Evolutionary conservation across 1,140 invertebrate genomes (phyloP).

Genomic region (Centruroides vittatus): DNA sequence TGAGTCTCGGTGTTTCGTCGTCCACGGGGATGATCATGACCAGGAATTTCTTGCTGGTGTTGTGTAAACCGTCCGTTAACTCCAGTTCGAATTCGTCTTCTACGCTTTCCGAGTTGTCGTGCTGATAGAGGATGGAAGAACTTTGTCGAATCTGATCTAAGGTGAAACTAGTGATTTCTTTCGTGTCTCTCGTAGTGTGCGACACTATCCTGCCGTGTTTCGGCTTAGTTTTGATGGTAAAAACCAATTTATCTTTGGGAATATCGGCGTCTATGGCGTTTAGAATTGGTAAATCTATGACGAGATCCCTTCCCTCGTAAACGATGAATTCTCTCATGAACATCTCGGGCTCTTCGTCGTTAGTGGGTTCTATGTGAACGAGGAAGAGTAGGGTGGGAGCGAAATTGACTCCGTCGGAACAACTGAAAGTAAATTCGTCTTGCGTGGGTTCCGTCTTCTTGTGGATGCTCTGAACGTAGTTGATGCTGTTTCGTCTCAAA

Average conservation of each 20-base stretch:
- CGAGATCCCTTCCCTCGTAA: slow-evolving; percentile 30
- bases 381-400: slow-evolving; percentile 21
- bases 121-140: slow-evolving; percentile 31
- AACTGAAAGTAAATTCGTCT: slow-evolving; percentile 27
- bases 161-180: slow-evolving; percentile 25
- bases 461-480: slow-evolving; percentile 33
- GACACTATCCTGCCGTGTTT: slow-evolving; percentile 28
- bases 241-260: slow-evolving; percentile 26
- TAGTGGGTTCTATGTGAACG: slow-evolving; percentile 28
- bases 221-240: slow-evolving; percentile 26
- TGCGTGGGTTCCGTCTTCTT: slow-evolving; percentile 27
- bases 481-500: slow-evolving; percentile 24
- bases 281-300: slow-evolving; percentile 30
- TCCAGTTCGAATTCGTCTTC: slow-evolving; percentile 28
- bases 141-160: slow-evolving; percentile 25
- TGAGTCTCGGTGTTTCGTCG: slow-evolving; percentile 31
- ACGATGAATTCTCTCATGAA: slow-evolving; percentile 29
- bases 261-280: slow-evolving; percentile 31
- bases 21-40: slow-evolving; percentile 31
- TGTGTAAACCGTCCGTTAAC: slow-evolving; percentile 28
- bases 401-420: slow-evolving; percentile 30
- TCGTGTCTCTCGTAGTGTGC: slow-evolving; percentile 19
- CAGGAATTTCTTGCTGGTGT: slow-evolving; percentile 24
- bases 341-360: slow-evolving; percentile 33
- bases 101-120: slow-evolving; percentile 31